Percentiles rank a stretch among this genome's conserved stretches.
phyloP scores from a whole-genome alignment of 2,113 vertebrate species.

The Passer montanus region DNA sequence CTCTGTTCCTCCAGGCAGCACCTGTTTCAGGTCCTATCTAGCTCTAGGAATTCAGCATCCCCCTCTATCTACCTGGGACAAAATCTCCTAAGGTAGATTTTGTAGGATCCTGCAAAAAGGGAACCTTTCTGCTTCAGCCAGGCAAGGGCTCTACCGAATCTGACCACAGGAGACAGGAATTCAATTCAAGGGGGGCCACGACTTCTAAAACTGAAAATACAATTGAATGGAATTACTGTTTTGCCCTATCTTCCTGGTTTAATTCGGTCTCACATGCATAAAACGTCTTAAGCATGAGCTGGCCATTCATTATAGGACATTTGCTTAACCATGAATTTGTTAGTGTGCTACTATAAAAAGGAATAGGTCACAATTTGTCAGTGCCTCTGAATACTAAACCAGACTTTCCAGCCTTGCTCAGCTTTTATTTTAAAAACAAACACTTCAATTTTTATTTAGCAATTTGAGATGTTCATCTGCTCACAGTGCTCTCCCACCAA shows the following conservation, averaged over 20 bases:
- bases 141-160: background rate
- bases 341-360: background rate
- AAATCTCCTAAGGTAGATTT: background rate
- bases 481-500: background rate
- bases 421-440: constrained; percentile 37
- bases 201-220: background rate
- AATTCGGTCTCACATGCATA: constrained; percentile 1
- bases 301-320: background rate
- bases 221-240: constrained; percentile 22
- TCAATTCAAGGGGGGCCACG: background rate
- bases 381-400: background rate
- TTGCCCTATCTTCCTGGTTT: background rate
- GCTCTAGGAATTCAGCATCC: background rate
- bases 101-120: background rate
- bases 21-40: background rate
- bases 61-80: background rate
- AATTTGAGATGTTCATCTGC: constrained; percentile 22
- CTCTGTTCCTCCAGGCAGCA: background rate
- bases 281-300: background rate
- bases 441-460: constrained; percentile 39
- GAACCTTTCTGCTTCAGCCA: background rate
- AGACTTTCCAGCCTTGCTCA: background rate
- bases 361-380: background rate
- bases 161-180: background rate
- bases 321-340: background rate